Evolutionary conservation across 2,113 vertebrate genomes (phyloP).

Genomic region (Eulemur macaco): DNA sequence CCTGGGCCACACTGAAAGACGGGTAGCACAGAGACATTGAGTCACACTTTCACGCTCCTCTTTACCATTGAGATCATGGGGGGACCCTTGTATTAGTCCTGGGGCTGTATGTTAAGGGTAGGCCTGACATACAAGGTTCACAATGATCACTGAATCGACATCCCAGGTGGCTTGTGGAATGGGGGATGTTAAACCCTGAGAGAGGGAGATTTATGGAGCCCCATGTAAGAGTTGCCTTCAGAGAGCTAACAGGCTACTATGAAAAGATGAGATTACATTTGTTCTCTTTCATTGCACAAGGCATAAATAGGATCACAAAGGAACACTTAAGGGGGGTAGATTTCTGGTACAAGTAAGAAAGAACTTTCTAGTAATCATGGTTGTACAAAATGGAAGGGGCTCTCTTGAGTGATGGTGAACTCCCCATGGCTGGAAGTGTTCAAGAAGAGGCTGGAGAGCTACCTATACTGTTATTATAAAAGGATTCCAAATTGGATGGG

Average conservation of each 20-base stretch:
- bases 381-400: neutral
- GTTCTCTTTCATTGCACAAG: neutral
- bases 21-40: neutral
- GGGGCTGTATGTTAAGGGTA: neutral
- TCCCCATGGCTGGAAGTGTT: neutral
- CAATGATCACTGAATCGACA: neutral
- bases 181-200: neutral
- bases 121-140: neutral
- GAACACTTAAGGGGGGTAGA: slow-evolving; percentile 25
- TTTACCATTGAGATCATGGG: neutral
- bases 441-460: neutral
- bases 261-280: neutral
- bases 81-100: neutral
- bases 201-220: neutral
- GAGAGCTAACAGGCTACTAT: neutral
- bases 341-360: neutral
- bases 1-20: neutral
- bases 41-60: neutral
- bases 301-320: neutral
- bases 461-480: neutral
- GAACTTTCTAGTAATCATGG: neutral
- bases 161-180: neutral
- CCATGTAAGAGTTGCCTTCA: neutral
- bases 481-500: neutral
- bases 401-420: neutral